Percentiles rank a stretch among this genome's conserved stretches.
phyloP scores from a whole-genome alignment of 2,113 vertebrate genomes.

The Mirounga angustirostris region DNA sequence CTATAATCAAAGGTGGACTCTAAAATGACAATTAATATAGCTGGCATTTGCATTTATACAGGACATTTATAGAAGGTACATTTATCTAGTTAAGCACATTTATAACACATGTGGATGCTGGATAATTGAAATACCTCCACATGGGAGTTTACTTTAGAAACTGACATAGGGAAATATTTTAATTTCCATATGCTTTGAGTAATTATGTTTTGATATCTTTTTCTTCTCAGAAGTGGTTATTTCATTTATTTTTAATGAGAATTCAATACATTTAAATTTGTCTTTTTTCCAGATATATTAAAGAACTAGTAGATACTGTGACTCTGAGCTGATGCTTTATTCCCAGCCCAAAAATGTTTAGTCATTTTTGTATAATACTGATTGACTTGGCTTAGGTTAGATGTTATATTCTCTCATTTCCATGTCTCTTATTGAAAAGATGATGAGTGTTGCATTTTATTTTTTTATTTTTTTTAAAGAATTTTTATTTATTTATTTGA shows the following conservation, averaged over 20 bases:
- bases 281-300: constrained; percentile 30
- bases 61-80: neutral
- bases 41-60: neutral
- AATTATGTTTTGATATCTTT: constrained; percentile 42
- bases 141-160: constrained; percentile 25
- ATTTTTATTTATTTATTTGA: too few species aligned
- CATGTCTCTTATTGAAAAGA: neutral
- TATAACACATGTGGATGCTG: constrained; percentile 27
- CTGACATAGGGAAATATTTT: neutral
- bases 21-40: constrained; percentile 41
- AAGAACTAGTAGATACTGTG: neutral
- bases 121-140: constrained; percentile 53
- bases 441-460: neutral
- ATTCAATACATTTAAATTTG: constrained; percentile 50
- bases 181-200: constrained; percentile 38
- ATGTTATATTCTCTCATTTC: neutral
- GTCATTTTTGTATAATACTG: neutral
- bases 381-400: neutral
- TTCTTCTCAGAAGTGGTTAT: constrained; percentile 45
- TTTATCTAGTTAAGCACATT: constrained; percentile 49
- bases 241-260: constrained; percentile 56
- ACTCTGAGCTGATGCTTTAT: constrained; percentile 30
- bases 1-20: constrained; percentile 23
- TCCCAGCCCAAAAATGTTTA: neutral
- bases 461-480: too few species aligned